phyloP scores from a whole-genome alignment of 1,140 invertebrate species.

The Achatina immaculata region DNA sequence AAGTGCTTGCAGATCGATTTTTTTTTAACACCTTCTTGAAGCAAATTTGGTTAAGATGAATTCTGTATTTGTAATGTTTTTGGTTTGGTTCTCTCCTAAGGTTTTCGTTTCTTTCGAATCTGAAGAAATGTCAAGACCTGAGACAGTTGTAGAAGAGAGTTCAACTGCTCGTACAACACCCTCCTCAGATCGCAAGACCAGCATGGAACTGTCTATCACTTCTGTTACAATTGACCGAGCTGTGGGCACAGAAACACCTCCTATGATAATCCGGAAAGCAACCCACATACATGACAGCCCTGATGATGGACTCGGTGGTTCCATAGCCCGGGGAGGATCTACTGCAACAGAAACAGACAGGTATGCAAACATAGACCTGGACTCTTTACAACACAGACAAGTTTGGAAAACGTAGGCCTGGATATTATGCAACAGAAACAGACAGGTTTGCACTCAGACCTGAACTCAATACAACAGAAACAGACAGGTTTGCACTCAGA shows the following conservation, averaged over 20 bases:
- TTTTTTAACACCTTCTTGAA: no score
- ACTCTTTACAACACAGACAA: not conserved
- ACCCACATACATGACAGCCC: conserved; percentile 57
- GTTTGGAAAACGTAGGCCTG: no score
- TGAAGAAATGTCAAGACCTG: conserved; percentile 67
- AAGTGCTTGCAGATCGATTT: no score
- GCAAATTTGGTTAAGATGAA: no score
- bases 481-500: no score
- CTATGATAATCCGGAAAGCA: conserved; percentile 26
- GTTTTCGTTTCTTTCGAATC: conserved; percentile 70
- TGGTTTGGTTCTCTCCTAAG: conserved; percentile 2
- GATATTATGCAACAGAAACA: no score
- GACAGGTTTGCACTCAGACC: no score
- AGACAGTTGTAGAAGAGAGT: conserved; percentile 69
- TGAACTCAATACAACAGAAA: no score
- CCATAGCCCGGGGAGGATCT: conserved; percentile 61
- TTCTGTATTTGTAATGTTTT: no score
- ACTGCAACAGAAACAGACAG: conserved; percentile 33
- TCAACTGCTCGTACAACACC: conserved; percentile 65
- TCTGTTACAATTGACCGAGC: conserved; percentile 50
- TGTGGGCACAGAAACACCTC: conserved; percentile 49
- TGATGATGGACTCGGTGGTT: conserved; percentile 67
- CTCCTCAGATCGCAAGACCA: conserved; percentile 62
- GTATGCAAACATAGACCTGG: not conserved
- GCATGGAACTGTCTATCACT: conserved; percentile 54